Conservation (phyloP, 2,888 invertebrate species). For the Rhimphoctona megacephalus region DNA sequence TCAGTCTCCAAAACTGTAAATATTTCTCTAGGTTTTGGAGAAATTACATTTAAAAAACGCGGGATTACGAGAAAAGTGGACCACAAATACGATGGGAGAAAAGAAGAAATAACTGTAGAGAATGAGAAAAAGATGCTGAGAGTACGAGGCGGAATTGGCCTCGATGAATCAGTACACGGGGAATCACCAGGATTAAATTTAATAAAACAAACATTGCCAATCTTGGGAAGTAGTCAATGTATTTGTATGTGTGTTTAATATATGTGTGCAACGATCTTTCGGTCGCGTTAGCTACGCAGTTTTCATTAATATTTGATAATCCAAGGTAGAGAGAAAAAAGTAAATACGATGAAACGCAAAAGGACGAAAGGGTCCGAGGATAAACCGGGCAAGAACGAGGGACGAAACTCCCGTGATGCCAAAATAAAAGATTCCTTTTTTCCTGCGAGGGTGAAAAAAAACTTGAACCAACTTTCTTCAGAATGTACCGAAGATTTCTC, state of each 20-base stretch:
- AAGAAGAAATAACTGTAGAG: slow-evolving; percentile 32
- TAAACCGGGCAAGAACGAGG: not conserved
- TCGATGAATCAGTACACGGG: slow-evolving; percentile 73
- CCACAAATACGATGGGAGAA: slow-evolving; percentile 27
- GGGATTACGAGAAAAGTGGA: slow-evolving; percentile 1
- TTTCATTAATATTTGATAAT: slow-evolving; percentile 79
- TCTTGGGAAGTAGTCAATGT: slow-evolving; percentile 75
- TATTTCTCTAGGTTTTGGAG: slow-evolving; percentile 4
- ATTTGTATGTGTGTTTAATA: not conserved
- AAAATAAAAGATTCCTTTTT: not conserved
- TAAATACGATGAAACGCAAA: slow-evolving; percentile 47
- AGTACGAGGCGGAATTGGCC: slow-evolving; percentile 53
- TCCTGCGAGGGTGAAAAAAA: slow-evolving; percentile 1
- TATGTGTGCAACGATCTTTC: not conserved
- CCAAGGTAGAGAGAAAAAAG: slow-evolving; percentile 54
- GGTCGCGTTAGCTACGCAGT: slow-evolving; percentile 37
- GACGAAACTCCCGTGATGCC: slow-evolving; percentile 1
- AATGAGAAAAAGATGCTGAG: slow-evolving; percentile 36
- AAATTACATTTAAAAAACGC: slow-evolving; percentile 36
- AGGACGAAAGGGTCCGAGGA: not conserved
- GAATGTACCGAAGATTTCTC: slow-evolving; percentile 1
- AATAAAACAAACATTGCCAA: slow-evolving; percentile 79
- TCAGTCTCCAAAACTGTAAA: slow-evolving; percentile 6
- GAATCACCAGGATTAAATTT: slow-evolving; percentile 77
- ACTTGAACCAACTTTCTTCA: slow-evolving; percentile 14